A percentile compares a stretch with the other conserved stretches of the same genome.
Evolutionary conservation across 2,888 invertebrate species (phyloP).

Genomic region (Polylopha cassiicola): DNA sequence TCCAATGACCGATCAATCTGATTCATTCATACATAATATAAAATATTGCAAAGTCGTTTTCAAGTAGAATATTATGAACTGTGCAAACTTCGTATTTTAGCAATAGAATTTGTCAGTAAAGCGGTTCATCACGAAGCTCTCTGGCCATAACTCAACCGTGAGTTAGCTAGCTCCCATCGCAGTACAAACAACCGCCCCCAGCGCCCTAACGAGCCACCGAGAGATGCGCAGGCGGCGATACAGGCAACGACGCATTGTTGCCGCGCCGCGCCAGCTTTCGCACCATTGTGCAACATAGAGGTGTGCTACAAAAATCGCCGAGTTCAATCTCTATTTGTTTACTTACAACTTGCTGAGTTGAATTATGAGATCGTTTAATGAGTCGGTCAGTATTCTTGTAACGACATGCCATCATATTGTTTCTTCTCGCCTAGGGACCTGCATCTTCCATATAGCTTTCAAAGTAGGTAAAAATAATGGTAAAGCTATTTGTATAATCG

Average conservation of each 20-base stretch:
- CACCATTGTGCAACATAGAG: constrained; percentile 64
- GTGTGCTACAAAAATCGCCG: constrained; percentile 63
- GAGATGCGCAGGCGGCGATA: constrained; percentile 68
- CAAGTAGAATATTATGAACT: constrained; percentile 3
- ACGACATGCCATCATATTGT: background rate
- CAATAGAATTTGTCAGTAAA: constrained; percentile 30
- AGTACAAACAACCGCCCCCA: constrained; percentile 65
- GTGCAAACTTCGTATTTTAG: constrained; percentile 3
- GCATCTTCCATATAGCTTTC: too few species aligned
- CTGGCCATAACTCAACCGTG: constrained; percentile 37
- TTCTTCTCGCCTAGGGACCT: too few species aligned
- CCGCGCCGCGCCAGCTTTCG: constrained; percentile 72
- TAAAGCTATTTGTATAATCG: too few species aligned
- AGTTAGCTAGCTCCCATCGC: constrained; percentile 48
- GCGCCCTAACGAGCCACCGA: constrained; percentile 68
- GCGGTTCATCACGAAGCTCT: constrained; percentile 42
- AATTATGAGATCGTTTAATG: constrained; percentile 35
- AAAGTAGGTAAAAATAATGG: too few species aligned
- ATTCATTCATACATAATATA: background rate
- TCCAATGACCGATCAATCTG: too few species aligned
- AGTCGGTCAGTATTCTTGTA: constrained; percentile 14
- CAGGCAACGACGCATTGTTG: constrained; percentile 67
- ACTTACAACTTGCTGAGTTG: constrained; percentile 47
- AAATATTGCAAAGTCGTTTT: background rate
- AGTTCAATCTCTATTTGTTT: constrained; percentile 70